Conservation (phyloP, 2,113 vertebrate species). For the Antigone vipio region DNA sequence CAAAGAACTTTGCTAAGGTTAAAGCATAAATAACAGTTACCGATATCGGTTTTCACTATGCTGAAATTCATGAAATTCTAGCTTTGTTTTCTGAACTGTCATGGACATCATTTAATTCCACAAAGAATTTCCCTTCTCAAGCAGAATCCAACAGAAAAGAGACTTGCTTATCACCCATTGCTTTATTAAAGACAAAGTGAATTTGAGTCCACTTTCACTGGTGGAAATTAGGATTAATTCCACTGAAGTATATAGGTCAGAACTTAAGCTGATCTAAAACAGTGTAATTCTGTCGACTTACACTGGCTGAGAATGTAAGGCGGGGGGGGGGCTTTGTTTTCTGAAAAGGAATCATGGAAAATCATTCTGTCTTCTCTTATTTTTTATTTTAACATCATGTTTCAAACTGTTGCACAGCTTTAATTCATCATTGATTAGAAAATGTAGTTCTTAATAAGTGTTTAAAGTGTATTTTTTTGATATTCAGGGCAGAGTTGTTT, state of each 20-base stretch:
- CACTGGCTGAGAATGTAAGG: background rate
- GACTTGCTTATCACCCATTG: background rate
- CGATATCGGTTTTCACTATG: background rate
- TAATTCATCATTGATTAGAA: background rate
- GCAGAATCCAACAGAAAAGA: background rate
- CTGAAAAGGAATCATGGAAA: background rate
- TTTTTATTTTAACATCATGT: background rate
- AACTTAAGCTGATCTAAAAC: constrained; percentile 5
- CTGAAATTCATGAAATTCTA: background rate
- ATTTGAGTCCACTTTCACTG: constrained; percentile 6
- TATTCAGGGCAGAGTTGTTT: background rate
- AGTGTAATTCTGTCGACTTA: background rate
- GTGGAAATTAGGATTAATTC: constrained; percentile 50
- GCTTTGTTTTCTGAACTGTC: background rate
- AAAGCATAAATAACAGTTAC: background rate
- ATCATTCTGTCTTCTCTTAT: background rate
- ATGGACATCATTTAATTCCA: background rate
- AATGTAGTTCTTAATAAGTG: background rate
- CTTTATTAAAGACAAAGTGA: constrained; percentile 29
- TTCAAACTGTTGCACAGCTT: background rate
- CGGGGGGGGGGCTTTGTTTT: background rate
- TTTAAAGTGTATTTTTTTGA: background rate
- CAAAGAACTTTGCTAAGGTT: background rate
- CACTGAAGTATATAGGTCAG: constrained; percentile 27
- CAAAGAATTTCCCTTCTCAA: background rate